Conservation (phyloP, 1,140 invertebrate genomes). For the Chlorops oryzae region DNA sequence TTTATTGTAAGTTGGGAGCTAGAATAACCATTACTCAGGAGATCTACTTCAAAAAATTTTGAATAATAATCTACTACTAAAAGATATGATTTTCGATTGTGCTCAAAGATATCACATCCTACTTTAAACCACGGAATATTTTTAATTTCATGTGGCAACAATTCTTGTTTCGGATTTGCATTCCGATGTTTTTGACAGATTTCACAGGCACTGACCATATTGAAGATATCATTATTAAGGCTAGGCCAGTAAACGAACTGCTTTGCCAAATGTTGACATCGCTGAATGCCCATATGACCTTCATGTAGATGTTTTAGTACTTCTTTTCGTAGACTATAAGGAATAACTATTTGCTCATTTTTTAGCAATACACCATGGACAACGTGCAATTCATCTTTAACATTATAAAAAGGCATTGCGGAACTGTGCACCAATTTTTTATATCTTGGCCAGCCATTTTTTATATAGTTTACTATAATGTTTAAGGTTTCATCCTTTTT, state of each 20-base stretch:
- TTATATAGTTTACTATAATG: conserved; percentile 22
- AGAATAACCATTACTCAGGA: conserved; percentile 1
- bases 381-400: conserved; percentile 33
- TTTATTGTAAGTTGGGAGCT: background rate
- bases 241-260: conserved; percentile 48
- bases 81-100: conserved; percentile 6
- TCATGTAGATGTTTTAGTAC: conserved; percentile 46
- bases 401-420: conserved; percentile 30
- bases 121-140: conserved; percentile 15
- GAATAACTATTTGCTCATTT: conserved; percentile 41
- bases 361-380: conserved; percentile 38
- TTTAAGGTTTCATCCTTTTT: conserved; percentile 24
- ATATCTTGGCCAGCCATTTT: conserved; percentile 43
- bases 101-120: conserved; percentile 30
- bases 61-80: conserved; percentile 15
- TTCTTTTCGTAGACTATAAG: conserved; percentile 13
- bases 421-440: conserved; percentile 23
- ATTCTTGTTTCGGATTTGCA: conserved; percentile 11
- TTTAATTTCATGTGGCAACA: background rate
- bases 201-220: conserved; percentile 42
- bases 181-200: conserved; percentile 8
- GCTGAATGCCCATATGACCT: conserved; percentile 48
- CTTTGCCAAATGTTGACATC: conserved; percentile 38
- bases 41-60: conserved; percentile 15
- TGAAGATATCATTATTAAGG: conserved; percentile 47